Conservation (phyloP, 2,113 vertebrate genomes). For the Illadopsis cleaveri region DNA sequence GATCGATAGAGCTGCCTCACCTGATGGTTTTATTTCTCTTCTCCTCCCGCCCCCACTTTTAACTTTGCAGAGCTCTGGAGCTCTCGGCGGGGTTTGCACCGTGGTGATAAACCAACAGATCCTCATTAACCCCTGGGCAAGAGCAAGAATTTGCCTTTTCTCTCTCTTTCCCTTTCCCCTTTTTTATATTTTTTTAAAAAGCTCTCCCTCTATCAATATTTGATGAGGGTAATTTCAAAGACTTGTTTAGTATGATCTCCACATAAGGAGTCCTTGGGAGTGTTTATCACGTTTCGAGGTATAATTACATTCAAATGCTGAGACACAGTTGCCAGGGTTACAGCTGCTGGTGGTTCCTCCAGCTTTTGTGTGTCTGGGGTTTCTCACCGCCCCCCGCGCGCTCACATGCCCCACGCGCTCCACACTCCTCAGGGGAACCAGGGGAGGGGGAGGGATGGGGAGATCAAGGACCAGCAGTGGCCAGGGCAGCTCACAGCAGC, state of each 20-base stretch:
- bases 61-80: not conserved
- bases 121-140: not conserved
- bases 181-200: not conserved
- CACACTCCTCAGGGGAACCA: not conserved
- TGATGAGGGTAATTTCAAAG: conserved; percentile 83
- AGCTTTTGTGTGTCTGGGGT: conserved; percentile 67
- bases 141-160: conserved; percentile 23
- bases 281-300: conserved; percentile 81
- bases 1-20: not conserved
- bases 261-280: conserved; percentile 78
- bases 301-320: conserved; percentile 86
- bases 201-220: conserved; percentile 77
- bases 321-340: conserved; percentile 84
- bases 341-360: conserved; percentile 73
- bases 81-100: not conserved
- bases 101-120: not conserved
- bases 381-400: conserved; percentile 7
- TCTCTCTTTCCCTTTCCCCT: not conserved
- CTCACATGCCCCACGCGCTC: not conserved
- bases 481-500: not conserved
- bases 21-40: not conserved
- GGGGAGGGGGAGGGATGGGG: not conserved
- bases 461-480: not conserved
- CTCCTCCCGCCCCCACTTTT: not conserved
- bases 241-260: conserved; percentile 81